Evolutionary conservation across 2,113 vertebrate genomes (phyloP), one percentile per base, ranked within the genome.

Genomic region (Alosa alosa): DNA sequence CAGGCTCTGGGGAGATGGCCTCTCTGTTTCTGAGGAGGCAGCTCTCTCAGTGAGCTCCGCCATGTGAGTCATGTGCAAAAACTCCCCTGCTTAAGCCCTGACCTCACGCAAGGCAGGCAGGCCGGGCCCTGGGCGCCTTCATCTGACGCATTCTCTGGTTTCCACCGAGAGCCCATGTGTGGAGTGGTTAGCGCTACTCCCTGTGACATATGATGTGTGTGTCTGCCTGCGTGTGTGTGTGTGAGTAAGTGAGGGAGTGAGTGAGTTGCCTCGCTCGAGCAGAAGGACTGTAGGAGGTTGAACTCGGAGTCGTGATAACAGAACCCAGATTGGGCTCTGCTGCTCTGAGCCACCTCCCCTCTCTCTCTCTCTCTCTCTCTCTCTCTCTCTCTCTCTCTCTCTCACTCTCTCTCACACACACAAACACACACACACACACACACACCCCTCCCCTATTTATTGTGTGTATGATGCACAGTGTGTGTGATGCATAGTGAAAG

Each of bases 221-320:
- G 64, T 31, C 1, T 72, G 64, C 10, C 11, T 36, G 64, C 10
- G 64, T 36, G 64, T 36, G 31, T 39, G 72, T 39, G 72, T 78
- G 72, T 78, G 68, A 39, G 68, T 75, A 31, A 6, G 68, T 75
- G 68, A 11, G 68, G 0, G 31, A 13, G 68, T 75, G 36, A 39
- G 72, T 78, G 31, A 39, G 72, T 39, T 41, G 72, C 31, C 72
- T 78, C 25, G 10, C 10, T 13, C 31, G 25, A 78, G 25, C 72
- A 78, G 72, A 78, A 39, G 72, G 72, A 78, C 72, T 78, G 72
- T 78, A 78, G 72, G 72, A 78, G 72, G 72, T 41, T 78, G 72
- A 39, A 15, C 72, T 78, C 72, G 18, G 72, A 78, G 72, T 78
- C 72, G 36, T 83, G 49, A 57, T 31, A 57, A 39, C 36, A 17